A percentile compares a stretch with the other conserved stretches of the same genome.
phyloP scores from a whole-genome alignment of 2,113 vertebrate genomes.

The Pycnonotus jocosus region DNA sequence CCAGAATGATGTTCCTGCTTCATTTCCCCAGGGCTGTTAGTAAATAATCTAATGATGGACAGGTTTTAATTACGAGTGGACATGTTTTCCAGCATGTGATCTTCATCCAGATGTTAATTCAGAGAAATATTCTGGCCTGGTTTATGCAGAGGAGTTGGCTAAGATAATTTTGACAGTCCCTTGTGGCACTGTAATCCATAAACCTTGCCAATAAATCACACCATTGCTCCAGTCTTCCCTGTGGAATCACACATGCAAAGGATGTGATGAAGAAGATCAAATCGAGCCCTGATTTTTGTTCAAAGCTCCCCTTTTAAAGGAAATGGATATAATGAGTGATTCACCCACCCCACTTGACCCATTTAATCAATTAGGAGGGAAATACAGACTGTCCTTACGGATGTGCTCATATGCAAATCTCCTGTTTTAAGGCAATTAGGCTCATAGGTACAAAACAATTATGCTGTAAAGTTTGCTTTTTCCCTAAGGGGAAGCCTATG shows the following conservation, averaged over 20 bases:
- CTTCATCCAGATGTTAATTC: conserved; percentile 15
- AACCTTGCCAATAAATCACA: neutral
- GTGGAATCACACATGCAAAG: neutral
- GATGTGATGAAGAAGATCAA: neutral
- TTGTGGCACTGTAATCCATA: neutral
- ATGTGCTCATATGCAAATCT: neutral
- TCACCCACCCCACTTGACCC: neutral
- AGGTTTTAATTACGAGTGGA: neutral
- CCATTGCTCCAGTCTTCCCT: neutral
- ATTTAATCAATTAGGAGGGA: neutral
- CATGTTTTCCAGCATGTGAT: neutral
- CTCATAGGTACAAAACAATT: neutral
- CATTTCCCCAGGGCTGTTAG: neutral
- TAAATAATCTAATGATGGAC: neutral
- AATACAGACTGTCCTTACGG: neutral
- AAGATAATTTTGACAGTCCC: neutral
- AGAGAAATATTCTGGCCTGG: neutral
- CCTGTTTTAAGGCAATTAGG: neutral
- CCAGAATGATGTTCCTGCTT: neutral
- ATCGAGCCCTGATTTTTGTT: neutral
- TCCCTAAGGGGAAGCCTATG: neutral
- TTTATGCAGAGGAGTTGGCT: neutral
- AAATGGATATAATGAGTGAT: neutral
- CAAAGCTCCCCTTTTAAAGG: neutral
- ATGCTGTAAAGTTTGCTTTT: neutral